Evolutionary conservation across 2,797 vertebrate species (phyloP), one percentile per base, ranked within the genome.

Genomic region (Triplophysa yarkandensis): DNA sequence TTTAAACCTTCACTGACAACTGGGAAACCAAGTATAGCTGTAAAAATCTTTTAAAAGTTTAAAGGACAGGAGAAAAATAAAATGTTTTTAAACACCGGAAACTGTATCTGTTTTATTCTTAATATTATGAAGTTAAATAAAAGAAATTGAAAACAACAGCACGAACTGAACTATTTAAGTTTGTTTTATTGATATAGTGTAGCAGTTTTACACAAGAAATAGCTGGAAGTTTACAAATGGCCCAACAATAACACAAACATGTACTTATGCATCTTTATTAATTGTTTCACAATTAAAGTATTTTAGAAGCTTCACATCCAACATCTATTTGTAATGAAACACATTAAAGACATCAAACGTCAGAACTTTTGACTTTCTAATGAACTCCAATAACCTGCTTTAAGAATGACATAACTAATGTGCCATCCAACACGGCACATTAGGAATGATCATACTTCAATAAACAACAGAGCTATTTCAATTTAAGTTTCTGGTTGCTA

Each of bases 151-250:
- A 66, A 57, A 54, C 7, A 16, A 44, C 5, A 44, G 14, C 43
- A 69, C 66, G 62, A 60, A 27, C 13, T 11, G 30, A 23, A 34
- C 16, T 34, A 64, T 32, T 65, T 52, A 36, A 58, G 36, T 92
- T 86, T 87, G 86, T 85, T 76, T 83, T 84, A 96, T 96, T 97
- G 94, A 93, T 91, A 86, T 92, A 94, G 93, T 94, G 93, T 92
- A 94, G 93, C 92, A 93, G 68, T 90, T 94, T 93, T 95, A 97
- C 93, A 97, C 93, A 95, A 95, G 30, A 95, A 93, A 90, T 90
- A 93, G 90, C 91, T 92, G 93, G 92, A 82, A 87, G 89, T 94
- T 87, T 94, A 94, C 92, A 96, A 95, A 93, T 90, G 87, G 92
- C 89, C 89, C 89, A 90, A 94, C 88, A 93, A 94, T 94, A 93